A percentile compares a stretch with the other conserved stretches of the same genome.
Evolutionary conservation across 2,113 vertebrate species (phyloP).

Genomic region (Esox niger): DNA sequence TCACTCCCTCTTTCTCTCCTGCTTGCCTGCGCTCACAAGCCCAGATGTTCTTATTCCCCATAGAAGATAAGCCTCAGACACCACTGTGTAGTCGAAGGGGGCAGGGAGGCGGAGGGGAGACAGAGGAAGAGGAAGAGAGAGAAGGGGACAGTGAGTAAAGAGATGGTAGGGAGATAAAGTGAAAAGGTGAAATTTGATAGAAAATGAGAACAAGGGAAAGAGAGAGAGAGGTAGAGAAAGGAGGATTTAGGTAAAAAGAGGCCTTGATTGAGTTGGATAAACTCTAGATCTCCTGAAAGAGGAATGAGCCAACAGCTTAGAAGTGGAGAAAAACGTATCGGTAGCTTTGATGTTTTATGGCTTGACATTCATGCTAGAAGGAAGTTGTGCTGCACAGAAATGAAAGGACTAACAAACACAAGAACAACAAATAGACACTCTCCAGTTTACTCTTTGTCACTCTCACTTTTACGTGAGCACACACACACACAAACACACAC

Average conservation of each 20-base stretch:
- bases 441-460: background rate
- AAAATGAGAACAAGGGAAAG: background rate
- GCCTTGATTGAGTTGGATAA: background rate
- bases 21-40: conserved; percentile 65
- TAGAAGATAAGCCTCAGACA: conserved; percentile 73
- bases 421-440: conserved; percentile 12
- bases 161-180: background rate
- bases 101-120: background rate
- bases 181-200: background rate
- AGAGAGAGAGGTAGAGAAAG: background rate
- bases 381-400: conserved; percentile 14
- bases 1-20: too few relatives aligned
- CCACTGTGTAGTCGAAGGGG: conserved; percentile 51
- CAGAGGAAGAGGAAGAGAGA: background rate
- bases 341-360: conserved; percentile 47
- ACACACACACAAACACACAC: conserved; percentile 10
- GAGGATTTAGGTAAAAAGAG: background rate
- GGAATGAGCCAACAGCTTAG: conserved; percentile 31
- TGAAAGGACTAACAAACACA: conserved; percentile 27
- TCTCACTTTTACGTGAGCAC: background rate
- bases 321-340: conserved; percentile 17
- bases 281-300: conserved; percentile 1
- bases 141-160: background rate
- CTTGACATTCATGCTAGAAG: conserved; percentile 22
- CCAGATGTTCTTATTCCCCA: conserved; percentile 84